phyloP scores from a whole-genome alignment of 2,113 vertebrate species.

The Eurystomus gularis region DNA sequence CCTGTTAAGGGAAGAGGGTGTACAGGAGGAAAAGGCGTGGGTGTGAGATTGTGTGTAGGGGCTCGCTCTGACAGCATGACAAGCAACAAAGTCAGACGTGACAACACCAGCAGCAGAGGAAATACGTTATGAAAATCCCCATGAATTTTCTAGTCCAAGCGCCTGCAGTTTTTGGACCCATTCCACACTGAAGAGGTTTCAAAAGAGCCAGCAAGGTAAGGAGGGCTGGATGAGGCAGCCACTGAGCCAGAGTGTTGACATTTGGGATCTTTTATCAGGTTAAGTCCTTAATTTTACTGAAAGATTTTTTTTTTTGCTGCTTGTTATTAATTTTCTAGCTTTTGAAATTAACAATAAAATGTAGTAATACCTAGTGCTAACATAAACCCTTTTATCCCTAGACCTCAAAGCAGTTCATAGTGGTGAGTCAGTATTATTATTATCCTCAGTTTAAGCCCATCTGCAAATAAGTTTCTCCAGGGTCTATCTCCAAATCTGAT shows the following conservation, averaged over 20 bases:
- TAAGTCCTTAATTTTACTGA: conserved; percentile 17
- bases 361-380: conserved; percentile 36
- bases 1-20: conserved; percentile 20
- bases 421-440: conserved; percentile 54
- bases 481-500: conserved; percentile 57
- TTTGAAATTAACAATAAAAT: conserved; percentile 59
- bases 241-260: not conserved
- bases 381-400: conserved; percentile 53
- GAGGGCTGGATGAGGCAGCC: not conserved
- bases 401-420: conserved; percentile 57
- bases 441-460: conserved; percentile 46
- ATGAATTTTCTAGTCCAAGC: not conserved
- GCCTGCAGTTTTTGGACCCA: not conserved
- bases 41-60: not conserved
- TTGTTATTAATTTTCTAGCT: conserved; percentile 31
- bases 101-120: conserved; percentile 26
- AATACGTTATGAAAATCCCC: not conserved
- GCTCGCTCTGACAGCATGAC: not conserved
- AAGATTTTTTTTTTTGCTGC: not conserved
- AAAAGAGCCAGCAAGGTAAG: not conserved
- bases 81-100: not conserved
- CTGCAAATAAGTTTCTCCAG: conserved; percentile 60
- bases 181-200: not conserved
- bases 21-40: not conserved
- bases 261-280: conserved; percentile 6